These are phyloP conservation scores for Tipula vernalis DNA, from an alignment of 2,888 invertebrate genomes.

Conservation along the genomic window DNA sequence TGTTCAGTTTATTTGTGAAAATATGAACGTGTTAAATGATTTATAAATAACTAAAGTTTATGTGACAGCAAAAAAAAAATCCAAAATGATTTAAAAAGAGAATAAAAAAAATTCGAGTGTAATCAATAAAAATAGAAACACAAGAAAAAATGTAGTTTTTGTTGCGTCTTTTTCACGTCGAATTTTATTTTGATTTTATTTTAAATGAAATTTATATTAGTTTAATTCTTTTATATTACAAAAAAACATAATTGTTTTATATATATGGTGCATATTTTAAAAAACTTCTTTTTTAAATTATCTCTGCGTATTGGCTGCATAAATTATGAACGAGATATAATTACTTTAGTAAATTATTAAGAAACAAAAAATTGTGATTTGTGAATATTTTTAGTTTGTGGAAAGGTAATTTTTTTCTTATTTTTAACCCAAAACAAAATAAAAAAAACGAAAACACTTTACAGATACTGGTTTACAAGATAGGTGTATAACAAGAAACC, in stretches of 20 bases:
- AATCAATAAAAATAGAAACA: conserved; percentile 5
- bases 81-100: neutral
- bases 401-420: neutral
- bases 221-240: neutral
- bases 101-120: neutral
- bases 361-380: neutral
- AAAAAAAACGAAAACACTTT: neutral
- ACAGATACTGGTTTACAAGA: neutral
- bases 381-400: neutral
- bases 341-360: neutral
- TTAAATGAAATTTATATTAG: neutral
- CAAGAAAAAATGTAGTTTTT: neutral
- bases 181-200: neutral
- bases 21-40: neutral
- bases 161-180: conserved; percentile 6
- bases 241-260: neutral
- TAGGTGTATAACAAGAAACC: neutral
- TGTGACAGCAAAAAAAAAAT: neutral
- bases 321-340: neutral
- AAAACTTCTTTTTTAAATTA: neutral
- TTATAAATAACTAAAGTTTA: neutral
- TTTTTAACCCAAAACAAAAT: neutral
- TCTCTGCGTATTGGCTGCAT: neutral
- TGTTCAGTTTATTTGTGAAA: neutral
- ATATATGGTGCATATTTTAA: neutral